Evolutionary conservation across 2,113 vertebrate genomes (phyloP).

Genomic region (Corapipo altera): DNA sequence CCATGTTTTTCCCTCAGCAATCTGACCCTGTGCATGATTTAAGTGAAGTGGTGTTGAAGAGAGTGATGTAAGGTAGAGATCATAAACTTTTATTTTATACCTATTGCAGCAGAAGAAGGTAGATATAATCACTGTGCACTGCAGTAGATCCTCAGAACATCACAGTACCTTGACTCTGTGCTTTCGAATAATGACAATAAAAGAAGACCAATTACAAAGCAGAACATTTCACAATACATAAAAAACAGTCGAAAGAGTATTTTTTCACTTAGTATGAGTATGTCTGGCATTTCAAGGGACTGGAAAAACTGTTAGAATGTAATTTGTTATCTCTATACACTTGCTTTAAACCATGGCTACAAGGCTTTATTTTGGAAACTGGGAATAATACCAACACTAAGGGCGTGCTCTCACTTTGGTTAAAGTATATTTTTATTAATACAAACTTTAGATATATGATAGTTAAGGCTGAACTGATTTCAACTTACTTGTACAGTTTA

Average conservation of each 20-base stretch:
- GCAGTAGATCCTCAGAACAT: neutral
- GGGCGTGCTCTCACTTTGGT: neutral
- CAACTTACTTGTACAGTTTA: neutral
- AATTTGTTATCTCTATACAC: neutral
- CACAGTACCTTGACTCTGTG: neutral
- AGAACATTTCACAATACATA: neutral
- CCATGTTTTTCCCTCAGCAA: neutral
- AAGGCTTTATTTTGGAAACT: neutral
- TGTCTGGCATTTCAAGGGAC: neutral
- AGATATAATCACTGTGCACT: neutral
- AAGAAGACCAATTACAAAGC: slow-evolving; percentile 5
- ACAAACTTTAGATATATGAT: neutral
- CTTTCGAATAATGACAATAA: slow-evolving; percentile 5
- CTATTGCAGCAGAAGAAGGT: neutral
- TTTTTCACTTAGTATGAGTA: neutral
- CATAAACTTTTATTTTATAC: neutral
- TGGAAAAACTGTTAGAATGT: neutral
- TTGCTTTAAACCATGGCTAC: neutral
- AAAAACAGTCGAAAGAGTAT: neutral
- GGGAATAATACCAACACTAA: neutral
- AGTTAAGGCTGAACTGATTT: neutral
- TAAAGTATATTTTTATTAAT: neutral
- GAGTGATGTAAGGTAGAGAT: neutral
- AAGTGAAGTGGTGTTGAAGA: neutral
- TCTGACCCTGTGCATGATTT: neutral